phyloP scores from a whole-genome alignment of 2,113 vertebrate genomes.

The Rostratula benghalensis region DNA sequence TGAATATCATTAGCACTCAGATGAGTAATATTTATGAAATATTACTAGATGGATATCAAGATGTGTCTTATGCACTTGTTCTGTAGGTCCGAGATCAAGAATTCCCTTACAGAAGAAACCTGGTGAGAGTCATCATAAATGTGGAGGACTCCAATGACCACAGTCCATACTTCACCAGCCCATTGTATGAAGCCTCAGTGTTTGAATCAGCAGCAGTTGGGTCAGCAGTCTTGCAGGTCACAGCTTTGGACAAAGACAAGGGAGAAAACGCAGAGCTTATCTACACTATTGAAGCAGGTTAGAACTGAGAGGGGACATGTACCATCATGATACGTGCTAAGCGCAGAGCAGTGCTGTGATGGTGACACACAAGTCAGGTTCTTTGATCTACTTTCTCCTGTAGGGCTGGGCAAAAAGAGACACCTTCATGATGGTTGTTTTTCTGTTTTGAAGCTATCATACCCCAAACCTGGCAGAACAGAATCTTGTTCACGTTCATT shows the following conservation, averaged over 20 bases:
- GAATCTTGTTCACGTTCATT: not conserved
- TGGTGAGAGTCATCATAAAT: conserved; percentile 89
- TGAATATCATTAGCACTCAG: not conserved
- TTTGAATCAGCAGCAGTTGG: conserved; percentile 96
- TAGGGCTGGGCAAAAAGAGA: not conserved
- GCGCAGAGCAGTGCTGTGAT: not conserved
- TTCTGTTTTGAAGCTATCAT: not conserved
- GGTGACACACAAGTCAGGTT: not conserved
- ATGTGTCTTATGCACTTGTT: not conserved
- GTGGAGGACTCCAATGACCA: conserved; percentile 97
- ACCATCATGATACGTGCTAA: not conserved
- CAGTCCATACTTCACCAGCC: conserved; percentile 90
- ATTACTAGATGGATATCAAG: not conserved
- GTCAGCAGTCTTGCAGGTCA: conserved; percentile 92
- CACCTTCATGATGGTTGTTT: not conserved
- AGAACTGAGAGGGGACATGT: not conserved
- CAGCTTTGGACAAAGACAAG: conserved; percentile 95
- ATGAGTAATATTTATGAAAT: not conserved
- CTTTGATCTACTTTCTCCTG: not conserved
- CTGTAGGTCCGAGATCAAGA: conserved; percentile 95
- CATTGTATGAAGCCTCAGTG: conserved; percentile 89
- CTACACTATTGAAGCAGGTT: conserved; percentile 94
- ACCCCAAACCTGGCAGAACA: not conserved
- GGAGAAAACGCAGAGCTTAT: conserved; percentile 92
- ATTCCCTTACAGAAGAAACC: conserved; percentile 91